Conservation (phyloP, 2,888 invertebrate genomes). For the Amiota mariae region DNA sequence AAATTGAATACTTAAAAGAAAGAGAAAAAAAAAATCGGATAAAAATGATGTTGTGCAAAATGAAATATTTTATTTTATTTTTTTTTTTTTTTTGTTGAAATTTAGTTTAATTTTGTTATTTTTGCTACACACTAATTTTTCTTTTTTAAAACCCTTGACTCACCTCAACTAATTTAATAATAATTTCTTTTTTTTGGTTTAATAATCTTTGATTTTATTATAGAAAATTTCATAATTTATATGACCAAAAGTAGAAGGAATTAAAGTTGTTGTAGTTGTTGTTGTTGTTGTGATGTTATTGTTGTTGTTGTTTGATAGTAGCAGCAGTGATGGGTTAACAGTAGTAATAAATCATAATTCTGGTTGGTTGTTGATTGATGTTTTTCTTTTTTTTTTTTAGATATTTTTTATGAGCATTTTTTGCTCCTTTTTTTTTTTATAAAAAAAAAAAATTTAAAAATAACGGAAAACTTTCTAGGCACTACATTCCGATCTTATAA, state of each 20-base stretch:
- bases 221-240: conserved; percentile 20
- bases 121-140: conserved; percentile 25
- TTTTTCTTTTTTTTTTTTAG: neutral
- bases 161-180: conserved; percentile 29
- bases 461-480: neutral
- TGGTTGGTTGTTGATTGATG: conserved; percentile 5
- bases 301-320: conserved; percentile 28
- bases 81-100: too few species aligned
- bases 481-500: neutral
- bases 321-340: conserved; percentile 19
- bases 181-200: neutral
- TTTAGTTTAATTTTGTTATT: conserved; percentile 6
- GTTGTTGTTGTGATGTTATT: conserved; percentile 33
- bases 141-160: conserved; percentile 13
- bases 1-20: neutral
- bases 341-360: neutral
- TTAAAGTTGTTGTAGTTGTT: conserved; percentile 2
- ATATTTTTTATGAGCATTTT: neutral
- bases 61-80: neutral
- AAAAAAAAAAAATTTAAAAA: neutral
- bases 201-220: conserved; percentile 15
- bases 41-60: too few species aligned
- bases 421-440: neutral
- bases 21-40: neutral
- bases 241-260: conserved; percentile 39